These are phyloP conservation scores for Plectropomus leopardus DNA, from an alignment of 2,113 vertebrate species.

Conservation along the genomic window DNA sequence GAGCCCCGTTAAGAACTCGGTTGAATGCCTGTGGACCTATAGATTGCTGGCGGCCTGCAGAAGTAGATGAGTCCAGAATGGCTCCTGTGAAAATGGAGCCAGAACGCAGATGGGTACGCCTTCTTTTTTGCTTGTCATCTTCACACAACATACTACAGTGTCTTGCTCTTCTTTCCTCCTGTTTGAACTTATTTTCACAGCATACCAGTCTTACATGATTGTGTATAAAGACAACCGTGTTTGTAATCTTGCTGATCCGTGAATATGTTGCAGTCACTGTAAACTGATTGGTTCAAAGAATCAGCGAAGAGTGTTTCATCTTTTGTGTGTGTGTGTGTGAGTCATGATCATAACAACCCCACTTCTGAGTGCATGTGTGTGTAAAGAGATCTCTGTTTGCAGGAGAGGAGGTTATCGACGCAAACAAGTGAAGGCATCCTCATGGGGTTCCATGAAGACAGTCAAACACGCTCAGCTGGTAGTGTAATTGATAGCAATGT, in stretches of 20 bases:
- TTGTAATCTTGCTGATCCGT: neutral
- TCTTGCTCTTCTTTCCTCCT: neutral
- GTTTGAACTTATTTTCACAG: neutral
- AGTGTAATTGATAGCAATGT: constrained; percentile 2
- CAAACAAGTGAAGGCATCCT: constrained; percentile 76
- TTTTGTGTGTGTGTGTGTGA: too few relatives aligned
- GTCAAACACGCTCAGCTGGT: constrained; percentile 40
- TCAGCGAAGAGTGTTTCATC: neutral
- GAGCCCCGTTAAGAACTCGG: constrained; percentile 74
- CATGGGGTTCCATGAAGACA: constrained; percentile 74
- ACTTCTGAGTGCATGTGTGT: neutral
- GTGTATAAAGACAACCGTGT: neutral
- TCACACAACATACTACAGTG: neutral
- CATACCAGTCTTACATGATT: too few relatives aligned
- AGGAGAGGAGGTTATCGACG: constrained; percentile 72
- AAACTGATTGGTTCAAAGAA: neutral
- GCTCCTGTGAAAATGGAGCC: constrained; percentile 52
- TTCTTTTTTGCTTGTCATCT: neutral
- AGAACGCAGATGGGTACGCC: constrained; percentile 77
- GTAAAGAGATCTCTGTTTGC: constrained; percentile 18
- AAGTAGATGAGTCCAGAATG: constrained; percentile 59
- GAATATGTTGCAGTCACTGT: neutral
- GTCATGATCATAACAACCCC: neutral
- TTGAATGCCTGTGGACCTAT: constrained; percentile 72
- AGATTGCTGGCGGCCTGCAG: constrained; percentile 65